Percentiles rank a stretch among this genome's conserved stretches.
Conservation (phyloP, 2,888 invertebrate species). For the Rugalucina vietnamica region DNA sequence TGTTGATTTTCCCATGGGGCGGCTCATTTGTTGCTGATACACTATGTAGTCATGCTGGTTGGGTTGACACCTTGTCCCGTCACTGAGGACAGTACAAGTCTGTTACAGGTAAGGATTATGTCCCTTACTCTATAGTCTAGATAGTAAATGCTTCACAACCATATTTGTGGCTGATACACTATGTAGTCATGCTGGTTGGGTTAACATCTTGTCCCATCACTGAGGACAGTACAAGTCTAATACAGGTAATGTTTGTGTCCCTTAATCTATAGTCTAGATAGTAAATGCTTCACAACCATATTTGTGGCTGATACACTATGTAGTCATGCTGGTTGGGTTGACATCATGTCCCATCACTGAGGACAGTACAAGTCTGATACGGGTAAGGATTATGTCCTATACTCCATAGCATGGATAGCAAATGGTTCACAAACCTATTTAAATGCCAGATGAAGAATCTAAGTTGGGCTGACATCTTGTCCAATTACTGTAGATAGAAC, state of each 20-base stretch:
- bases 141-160: too few species aligned
- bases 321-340: slow-evolving; percentile 36
- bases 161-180: slow-evolving; percentile 54
- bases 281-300: too few species aligned
- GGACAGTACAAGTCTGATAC: background rate
- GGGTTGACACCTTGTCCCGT: background rate
- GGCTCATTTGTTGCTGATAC: too few species aligned
- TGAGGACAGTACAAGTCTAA: background rate
- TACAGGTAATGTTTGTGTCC: slow-evolving; percentile 4
- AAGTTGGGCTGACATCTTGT: background rate
- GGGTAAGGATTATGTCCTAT: too few species aligned
- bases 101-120: slow-evolving; percentile 9
- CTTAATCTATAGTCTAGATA: too few species aligned
- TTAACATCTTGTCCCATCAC: background rate
- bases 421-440: too few species aligned
- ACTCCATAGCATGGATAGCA: too few species aligned
- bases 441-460: slow-evolving; percentile 54
- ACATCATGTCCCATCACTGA: background rate
- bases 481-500: background rate
- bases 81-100: background rate
- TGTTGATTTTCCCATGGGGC: too few species aligned
- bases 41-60: slow-evolving; percentile 44
- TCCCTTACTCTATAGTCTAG: too few species aligned
- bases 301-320: slow-evolving; percentile 50
- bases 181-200: slow-evolving; percentile 41